Base-by-base conservation (phyloP, 1,140 invertebrate genomes). In the Bombus terrestris region DNA sequence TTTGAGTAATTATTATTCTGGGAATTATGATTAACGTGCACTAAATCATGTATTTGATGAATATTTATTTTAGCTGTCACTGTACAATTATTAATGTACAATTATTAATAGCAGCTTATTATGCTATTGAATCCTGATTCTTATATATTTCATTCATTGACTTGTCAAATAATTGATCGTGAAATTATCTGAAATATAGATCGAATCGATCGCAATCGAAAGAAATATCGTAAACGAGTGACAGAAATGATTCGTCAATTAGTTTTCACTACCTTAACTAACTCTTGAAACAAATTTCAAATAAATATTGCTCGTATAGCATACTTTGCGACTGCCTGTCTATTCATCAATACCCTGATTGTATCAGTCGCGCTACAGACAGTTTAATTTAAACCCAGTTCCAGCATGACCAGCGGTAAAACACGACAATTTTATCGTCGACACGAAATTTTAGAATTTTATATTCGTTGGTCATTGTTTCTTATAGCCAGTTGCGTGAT, bases 341-440 rank as follows among this genome's bases (percentile, higher is more conserved):
- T n/a, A 41, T 41, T 41, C 37, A 12, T 41, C 69, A 2, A 41
- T 2, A 28, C 3, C 9, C 18, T 10, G 32, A 53, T 76, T 76
- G 32, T 57, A 57, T 76, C 53, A n/a, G 6, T 10, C 10, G 6
- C 12, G 22, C 1, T 35, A 35, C 32, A 57, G 25, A 37, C 35
- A 76, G n/a, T 57, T 76, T 28, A 57, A 37, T 76, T 57, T 53
- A 25, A 76, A 22, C 37, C 22, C 10, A 39, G 68, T 37, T 32
- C 13, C 10, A 28, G 32, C 43, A 12, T 22, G 32, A 22, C 10
- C 32, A 9, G 1, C 4, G 1, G 1, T 15, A 12, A 37, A 47
- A n/a, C 72, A 4, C 3, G 32, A 82, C 32, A 66, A 64, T 66
- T 83, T 64, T 43, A 83, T 76, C 43, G 22, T 22, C 43, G 37